These are phyloP conservation scores for Seriola quinqueradiata DNA, from an alignment of 2,113 vertebrate species.

Conservation along the genomic window DNA sequence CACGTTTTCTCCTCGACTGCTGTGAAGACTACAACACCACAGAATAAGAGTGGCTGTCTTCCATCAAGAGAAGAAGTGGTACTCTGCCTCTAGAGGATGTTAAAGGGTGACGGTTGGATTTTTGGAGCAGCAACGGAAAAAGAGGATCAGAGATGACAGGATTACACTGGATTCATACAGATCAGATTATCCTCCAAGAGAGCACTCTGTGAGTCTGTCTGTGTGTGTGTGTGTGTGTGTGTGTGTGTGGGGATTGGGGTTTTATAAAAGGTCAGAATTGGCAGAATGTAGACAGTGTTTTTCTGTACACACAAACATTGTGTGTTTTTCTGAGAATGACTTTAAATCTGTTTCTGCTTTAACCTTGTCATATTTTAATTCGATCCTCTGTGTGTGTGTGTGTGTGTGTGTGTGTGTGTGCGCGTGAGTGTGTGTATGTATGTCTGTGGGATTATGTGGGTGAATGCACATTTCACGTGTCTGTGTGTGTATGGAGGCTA, in stretches of 20 bases:
- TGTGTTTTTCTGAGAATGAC: background rate
- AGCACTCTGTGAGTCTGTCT: background rate
- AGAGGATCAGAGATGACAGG: conserved; percentile 22
- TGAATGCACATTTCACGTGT: background rate
- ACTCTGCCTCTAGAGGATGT: background rate
- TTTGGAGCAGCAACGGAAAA: background rate
- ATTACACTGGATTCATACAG: conserved; percentile 34
- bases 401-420: background rate
- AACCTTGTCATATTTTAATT: background rate
- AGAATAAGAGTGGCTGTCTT: background rate
- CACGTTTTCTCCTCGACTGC: no score
- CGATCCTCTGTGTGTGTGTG: background rate
- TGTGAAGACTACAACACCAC: background rate
- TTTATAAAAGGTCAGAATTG: conserved; percentile 25
- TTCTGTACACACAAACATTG: background rate
- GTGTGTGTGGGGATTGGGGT: background rate
- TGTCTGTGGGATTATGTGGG: background rate
- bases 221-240: background rate
- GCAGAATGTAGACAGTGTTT: conserved; percentile 9
- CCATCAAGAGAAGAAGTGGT: background rate
- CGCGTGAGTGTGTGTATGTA: background rate
- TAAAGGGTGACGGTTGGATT: background rate
- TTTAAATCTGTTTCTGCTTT: conserved; percentile 5
- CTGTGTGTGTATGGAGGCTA: no score
- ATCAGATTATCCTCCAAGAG: conserved; percentile 21